Base-by-base conservation (phyloP, 1,140 invertebrate species). In the Coenobita brevimanus region DNA sequence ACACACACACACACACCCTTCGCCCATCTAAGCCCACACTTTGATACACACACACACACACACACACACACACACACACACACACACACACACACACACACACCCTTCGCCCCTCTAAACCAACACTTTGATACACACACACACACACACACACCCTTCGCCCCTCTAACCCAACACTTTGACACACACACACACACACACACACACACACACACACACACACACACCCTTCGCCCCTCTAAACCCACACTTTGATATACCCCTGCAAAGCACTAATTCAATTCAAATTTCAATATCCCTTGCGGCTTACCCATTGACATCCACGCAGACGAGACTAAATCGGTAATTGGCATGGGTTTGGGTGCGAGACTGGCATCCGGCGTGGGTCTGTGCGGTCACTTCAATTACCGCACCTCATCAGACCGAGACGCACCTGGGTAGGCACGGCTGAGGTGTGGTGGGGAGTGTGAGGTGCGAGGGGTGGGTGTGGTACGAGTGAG, bases 331-430 rank as follows among this genome's bases (percentile, higher is more conserved):
- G 38, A 43, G 41, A 54, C 60, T 43, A 54, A 86, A 79, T 84
- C 79, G 84, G 84, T 87, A 87, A 87, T 67, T 79, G 75, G 24
- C 8, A 43, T 50, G 30, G 57, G 36, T 30, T 6, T 2, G 60
- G 30, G 60, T 64, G 46, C 15, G 43, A 76, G 43, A 33, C 17
- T 36, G 75, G 57, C 30, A 80, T 80, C 75, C 75, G 75, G 62
- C 15, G 60, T 50, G 43, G 84, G 75, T 71, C 64, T 54, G 36
- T 85, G 73, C 50, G 82, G 82, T 85, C 54, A 85, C 33, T 46
- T 38, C 43, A 78, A 78, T 78, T 78, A 85, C 71, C 54, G 0
- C 15, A 27, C 30, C 10, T 38, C 57, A 46, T 27, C 24, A 21
- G 33, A 62, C 54, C 54, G 71, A 21, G 46, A 78, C 73, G 24